These are phyloP conservation scores for Clostera curtula DNA, from an alignment of 2,888 invertebrate species.

Conservation along the genomic window DNA sequence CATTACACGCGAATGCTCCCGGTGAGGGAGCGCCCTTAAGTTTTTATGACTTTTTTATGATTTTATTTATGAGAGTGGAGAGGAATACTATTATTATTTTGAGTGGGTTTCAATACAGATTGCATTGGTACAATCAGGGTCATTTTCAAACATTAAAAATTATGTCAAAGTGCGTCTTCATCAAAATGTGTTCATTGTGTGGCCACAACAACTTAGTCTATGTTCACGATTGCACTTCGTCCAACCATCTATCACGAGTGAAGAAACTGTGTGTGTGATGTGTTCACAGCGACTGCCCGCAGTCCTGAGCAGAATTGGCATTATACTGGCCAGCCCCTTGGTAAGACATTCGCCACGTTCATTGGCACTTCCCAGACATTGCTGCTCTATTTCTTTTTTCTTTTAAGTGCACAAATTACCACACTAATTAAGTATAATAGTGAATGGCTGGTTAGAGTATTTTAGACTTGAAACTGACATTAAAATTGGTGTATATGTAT, in stretches of 20 bases:
- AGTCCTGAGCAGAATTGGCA: slow-evolving; percentile 96
- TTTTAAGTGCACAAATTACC: background rate
- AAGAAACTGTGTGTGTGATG: slow-evolving; percentile 77
- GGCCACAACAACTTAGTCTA: slow-evolving; percentile 69
- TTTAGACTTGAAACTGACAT: too few relatives aligned
- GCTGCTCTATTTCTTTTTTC: slow-evolving; percentile 54
- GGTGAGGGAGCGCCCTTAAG: too few relatives aligned
- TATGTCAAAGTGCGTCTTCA: slow-evolving; percentile 14
- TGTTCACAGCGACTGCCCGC: slow-evolving; percentile 94
- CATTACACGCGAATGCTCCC: too few relatives aligned
- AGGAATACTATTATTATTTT: too few relatives aligned
- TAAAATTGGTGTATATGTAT: too few relatives aligned
- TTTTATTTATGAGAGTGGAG: too few relatives aligned
- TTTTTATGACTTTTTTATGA: too few relatives aligned
- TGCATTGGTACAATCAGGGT: slow-evolving; percentile 5
- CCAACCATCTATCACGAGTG: slow-evolving; percentile 70
- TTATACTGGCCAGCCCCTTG: slow-evolving; percentile 96
- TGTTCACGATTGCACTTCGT: slow-evolving; percentile 61
- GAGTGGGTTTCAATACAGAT: too few relatives aligned
- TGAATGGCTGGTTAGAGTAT: background rate
- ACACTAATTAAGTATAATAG: background rate
- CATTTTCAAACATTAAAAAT: slow-evolving; percentile 4
- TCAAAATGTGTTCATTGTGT: slow-evolving; percentile 18
- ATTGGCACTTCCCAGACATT: slow-evolving; percentile 65
- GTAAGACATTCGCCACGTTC: slow-evolving; percentile 80